Conservation (phyloP, 1,140 invertebrate genomes). For the Drosophila albomicans region DNA sequence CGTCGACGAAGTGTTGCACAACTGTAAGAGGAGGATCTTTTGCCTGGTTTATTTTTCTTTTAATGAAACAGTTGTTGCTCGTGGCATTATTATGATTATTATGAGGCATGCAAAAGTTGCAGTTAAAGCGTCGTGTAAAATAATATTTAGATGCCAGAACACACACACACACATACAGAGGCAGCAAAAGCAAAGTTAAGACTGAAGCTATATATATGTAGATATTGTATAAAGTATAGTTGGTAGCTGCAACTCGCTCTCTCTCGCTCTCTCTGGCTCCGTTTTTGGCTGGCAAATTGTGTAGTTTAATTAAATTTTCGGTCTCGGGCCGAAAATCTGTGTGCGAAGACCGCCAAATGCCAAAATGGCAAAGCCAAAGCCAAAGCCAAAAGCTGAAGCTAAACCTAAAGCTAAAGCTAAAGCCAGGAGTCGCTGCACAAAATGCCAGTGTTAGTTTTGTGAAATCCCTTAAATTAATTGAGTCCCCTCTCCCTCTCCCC, state of each 20-base stretch:
- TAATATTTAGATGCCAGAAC: constrained; percentile 76
- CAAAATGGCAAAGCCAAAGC: constrained; percentile 35
- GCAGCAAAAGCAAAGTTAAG: constrained; percentile 7
- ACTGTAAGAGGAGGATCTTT: constrained; percentile 18
- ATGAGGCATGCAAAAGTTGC: constrained; percentile 80
- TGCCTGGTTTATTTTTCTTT: constrained; percentile 26
- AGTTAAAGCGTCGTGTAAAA: constrained; percentile 81
- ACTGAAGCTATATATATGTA: constrained; percentile 13
- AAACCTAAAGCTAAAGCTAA: constrained; percentile 29
- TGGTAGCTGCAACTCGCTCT: not conserved
- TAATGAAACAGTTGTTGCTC: constrained; percentile 79
- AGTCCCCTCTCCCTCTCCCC: constrained; percentile 20
- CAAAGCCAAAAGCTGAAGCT: constrained; percentile 13
- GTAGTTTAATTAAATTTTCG: constrained; percentile 75
- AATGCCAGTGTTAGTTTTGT: constrained; percentile 44
- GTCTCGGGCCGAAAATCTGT: constrained; percentile 52
- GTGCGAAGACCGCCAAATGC: constrained; percentile 69
- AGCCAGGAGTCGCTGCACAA: constrained; percentile 38
- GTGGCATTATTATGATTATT: constrained; percentile 80
- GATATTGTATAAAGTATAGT: not conserved
- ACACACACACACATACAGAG: not conserved
- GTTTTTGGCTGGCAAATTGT: constrained; percentile 27
- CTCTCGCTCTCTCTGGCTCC: not conserved
- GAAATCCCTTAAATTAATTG: constrained; percentile 75
- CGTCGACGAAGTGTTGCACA: not conserved